Base-by-base conservation (phyloP, 2,797 vertebrate species). In the Acrossocheilus wenchowensis region DNA sequence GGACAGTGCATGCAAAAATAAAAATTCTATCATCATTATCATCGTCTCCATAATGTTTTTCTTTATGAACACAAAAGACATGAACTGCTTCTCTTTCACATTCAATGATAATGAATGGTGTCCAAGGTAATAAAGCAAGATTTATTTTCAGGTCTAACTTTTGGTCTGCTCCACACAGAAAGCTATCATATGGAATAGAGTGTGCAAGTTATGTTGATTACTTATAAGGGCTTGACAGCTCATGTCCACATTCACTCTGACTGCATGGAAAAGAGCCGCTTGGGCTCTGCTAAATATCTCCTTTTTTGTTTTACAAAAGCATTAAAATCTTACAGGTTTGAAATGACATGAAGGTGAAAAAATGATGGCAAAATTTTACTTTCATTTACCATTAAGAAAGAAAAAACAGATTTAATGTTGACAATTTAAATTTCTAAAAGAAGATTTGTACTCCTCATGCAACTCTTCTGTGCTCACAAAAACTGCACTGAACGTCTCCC, bases 251-350 rank as follows among this genome's bases (percentile, higher is more conserved):
- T 75, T 30, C 45, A 75, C 73, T 21, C 15, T 34, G 10, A 52
- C 10, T 52, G 15, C 15, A 75, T 34, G 4, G 26, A 50, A 19
- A 74, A 50, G 7, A 30, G 15, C 26, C 3, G 15, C 48, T 50
- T 50, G 73, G 73, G 34, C 43, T 60, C 57, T 50, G 73, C 48
- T 26, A 26, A 50, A 74, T n/a, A 50, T 74, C 72, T 73, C 14
- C n/a, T 73, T 74, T 74, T 74, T 17, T 36, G n/a, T 19, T 50
- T n/a, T 30, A 74, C 1, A 2, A 75, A 75, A 34, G 72, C 48
- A 75, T 50, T 7, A 75, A 34, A 50, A 62, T 62, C 57, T 12
- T n/a, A 62, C 23, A n/a, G 23, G 23, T 62, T 11, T 62, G 57
- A 62, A 62, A 62, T 62, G 10, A 62, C 4, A 62, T 62, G 60